A percentile compares a stretch with the other conserved stretches of the same genome.
These are phyloP conservation scores for Sylvia atricapilla DNA, from an alignment of 2,113 vertebrate species.

Conservation along the genomic window DNA sequence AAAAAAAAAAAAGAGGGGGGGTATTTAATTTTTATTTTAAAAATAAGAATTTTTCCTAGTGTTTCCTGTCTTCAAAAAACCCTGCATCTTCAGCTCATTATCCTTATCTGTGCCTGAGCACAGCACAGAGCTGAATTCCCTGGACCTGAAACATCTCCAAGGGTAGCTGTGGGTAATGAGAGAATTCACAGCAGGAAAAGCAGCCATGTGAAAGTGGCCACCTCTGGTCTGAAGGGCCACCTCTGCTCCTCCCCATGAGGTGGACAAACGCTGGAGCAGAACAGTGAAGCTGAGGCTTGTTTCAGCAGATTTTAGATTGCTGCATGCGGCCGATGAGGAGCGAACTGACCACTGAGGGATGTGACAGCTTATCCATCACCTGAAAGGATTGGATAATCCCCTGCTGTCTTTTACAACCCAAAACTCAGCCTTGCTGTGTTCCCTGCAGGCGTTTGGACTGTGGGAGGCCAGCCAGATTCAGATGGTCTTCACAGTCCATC, in stretches of 20 bases:
- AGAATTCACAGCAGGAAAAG: not conserved
- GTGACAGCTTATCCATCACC: constrained; percentile 32
- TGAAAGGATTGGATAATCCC: not conserved
- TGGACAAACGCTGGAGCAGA: not conserved
- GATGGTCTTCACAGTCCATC: not conserved
- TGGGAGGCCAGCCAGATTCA: not conserved
- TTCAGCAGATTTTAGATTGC: not conserved
- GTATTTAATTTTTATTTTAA: not conserved
- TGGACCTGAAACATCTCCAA: not conserved
- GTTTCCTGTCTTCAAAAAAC: not conserved
- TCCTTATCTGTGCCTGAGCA: not conserved
- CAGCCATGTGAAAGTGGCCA: not conserved
- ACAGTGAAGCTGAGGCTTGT: not conserved
- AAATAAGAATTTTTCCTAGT: not conserved
- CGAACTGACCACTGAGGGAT: not conserved
- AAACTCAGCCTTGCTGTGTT: not conserved
- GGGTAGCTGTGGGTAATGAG: not conserved
- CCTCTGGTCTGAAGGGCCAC: not conserved
- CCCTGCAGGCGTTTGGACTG: not conserved
- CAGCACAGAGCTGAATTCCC: not conserved
- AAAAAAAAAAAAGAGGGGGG: accelerated
- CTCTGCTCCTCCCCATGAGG: not conserved
- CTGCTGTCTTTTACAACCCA: not conserved
- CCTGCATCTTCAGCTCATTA: not conserved
- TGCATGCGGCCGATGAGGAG: accelerated